phyloP scores from a whole-genome alignment of 2,113 vertebrate species.

The Paracanthobrama guichenoti region DNA sequence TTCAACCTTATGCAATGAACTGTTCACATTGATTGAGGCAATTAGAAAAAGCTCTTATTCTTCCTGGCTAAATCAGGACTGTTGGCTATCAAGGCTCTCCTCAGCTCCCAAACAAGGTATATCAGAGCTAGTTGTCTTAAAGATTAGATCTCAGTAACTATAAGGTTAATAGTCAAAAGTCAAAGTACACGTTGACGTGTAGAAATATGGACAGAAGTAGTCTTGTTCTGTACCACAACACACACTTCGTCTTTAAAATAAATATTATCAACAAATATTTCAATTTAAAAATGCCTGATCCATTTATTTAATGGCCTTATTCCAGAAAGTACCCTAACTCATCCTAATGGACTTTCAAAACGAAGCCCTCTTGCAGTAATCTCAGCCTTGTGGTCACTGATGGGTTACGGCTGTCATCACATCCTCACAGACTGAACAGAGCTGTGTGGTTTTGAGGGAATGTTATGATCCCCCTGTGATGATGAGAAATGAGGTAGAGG shows the following conservation, averaged over 20 bases:
- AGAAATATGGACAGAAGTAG: background rate
- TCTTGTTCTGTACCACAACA: background rate
- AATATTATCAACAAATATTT: background rate
- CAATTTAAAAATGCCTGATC: background rate
- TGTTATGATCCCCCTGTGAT: constrained; percentile 40
- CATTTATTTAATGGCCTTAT: constrained; percentile 31
- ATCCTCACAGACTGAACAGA: constrained; percentile 32
- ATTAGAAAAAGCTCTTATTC: background rate
- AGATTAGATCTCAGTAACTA: background rate
- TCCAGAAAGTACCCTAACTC: constrained; percentile 20
- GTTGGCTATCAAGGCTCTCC: background rate
- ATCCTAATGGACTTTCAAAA: constrained; percentile 42
- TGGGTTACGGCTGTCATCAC: constrained; percentile 41
- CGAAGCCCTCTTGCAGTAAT: constrained; percentile 19
- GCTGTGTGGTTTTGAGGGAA: constrained; percentile 37
- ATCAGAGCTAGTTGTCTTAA: background rate
- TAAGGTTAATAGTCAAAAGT: background rate
- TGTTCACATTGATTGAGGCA: background rate
- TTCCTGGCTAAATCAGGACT: background rate
- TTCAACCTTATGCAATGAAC: background rate
- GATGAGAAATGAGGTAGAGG: constrained; percentile 40
- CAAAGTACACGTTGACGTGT: background rate
- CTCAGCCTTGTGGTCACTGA: constrained; percentile 35
- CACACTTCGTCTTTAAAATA: background rate
- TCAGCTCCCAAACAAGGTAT: background rate